Evolutionary conservation across 1,140 invertebrate genomes (phyloP).

Genomic region (Lithobius niger): DNA sequence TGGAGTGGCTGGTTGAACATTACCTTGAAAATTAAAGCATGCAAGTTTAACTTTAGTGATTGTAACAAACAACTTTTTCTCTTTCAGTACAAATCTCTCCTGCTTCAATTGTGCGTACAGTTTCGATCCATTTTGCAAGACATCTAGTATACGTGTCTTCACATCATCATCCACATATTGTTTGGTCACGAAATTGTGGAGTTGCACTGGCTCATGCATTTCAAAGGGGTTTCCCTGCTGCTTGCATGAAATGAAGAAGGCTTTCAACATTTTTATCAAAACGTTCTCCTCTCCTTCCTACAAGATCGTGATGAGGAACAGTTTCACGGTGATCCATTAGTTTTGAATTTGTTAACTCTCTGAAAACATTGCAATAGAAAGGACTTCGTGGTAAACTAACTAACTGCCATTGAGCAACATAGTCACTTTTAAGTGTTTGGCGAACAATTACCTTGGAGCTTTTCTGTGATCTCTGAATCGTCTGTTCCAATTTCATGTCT

Average conservation of each 20-base stretch:
- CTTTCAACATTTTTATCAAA: not conserved
- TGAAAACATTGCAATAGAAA: not conserved
- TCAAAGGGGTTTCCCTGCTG: not conserved
- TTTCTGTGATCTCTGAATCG: not conserved
- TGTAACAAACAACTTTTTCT: not conserved
- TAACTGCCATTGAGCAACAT: not conserved
- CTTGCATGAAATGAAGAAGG: not conserved
- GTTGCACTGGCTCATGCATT: not conserved
- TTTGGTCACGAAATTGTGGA: not conserved
- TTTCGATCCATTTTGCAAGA: not conserved
- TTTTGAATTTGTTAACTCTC: not conserved
- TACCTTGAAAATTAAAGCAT: not conserved
- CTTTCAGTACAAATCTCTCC: not conserved
- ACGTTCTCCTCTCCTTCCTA: not conserved
- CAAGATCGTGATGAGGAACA: not conserved
- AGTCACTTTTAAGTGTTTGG: not conserved
- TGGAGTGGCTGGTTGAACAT: not conserved
- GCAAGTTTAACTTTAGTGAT: not conserved
- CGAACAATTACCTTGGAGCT: not conserved
- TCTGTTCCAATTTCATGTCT: not conserved
- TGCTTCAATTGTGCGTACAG: not conserved
- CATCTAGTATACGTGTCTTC: not conserved
- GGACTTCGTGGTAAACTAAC: not conserved
- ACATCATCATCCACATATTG: not conserved
- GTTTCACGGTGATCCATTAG: not conserved